A percentile compares a stretch with the other conserved stretches of the same genome.
These are phyloP conservation scores for Rhabditoides inermis DNA, from an alignment of 2,888 invertebrate genomes.

Conservation along the genomic window DNA sequence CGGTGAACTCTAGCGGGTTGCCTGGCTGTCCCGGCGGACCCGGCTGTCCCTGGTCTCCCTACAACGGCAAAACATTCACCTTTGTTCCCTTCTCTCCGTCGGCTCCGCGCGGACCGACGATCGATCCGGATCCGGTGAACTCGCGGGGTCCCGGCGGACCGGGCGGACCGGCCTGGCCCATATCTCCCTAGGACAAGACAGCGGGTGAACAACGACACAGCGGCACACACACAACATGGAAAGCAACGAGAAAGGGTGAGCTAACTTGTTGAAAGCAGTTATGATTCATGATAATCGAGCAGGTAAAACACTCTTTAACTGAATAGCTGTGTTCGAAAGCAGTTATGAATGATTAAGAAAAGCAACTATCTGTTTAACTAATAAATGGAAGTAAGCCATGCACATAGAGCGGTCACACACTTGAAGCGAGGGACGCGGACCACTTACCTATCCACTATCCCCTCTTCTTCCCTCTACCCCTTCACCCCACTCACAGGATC, in stretches of 20 bases:
- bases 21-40: constrained; percentile 49
- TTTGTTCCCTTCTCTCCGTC: constrained; percentile 47
- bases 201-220: neutral
- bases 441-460: no score
- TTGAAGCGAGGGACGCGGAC: no score
- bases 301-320: no score
- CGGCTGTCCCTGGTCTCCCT: constrained; percentile 45
- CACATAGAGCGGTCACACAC: no score
- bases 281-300: neutral
- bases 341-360: no score
- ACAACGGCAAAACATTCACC: constrained; percentile 31
- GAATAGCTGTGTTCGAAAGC: no score
- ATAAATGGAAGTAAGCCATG: no score
- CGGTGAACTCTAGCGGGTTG: constrained; percentile 34
- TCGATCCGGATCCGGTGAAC: constrained; percentile 43
- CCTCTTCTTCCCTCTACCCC: no score
- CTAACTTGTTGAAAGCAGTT: neutral
- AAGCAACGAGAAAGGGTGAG: neutral
- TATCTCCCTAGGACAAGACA: constrained; percentile 48
- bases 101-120: constrained; percentile 45
- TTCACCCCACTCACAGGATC: constrained; percentile 49
- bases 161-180: constrained; percentile 45
- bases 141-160: constrained; percentile 55
- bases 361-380: no score
- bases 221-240: constrained; percentile 1